phyloP scores from a whole-genome alignment of 1,140 invertebrate species.

The Oryzaephilus surinamensis region DNA sequence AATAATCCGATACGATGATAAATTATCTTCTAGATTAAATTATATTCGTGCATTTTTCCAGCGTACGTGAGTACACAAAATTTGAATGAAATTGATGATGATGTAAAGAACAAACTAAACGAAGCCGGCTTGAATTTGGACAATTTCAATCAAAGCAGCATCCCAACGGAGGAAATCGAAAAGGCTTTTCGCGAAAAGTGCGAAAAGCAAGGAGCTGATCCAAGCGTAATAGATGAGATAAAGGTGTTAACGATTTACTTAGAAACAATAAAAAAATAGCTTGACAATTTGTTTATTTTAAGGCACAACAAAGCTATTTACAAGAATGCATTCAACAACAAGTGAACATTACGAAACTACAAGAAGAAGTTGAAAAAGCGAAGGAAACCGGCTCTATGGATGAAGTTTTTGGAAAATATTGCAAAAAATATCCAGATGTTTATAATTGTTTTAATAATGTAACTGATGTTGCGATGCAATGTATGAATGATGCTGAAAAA shows the following conservation, averaged over 20 bases:
- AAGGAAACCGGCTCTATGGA: slow-evolving; percentile 44
- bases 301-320: slow-evolving; percentile 24
- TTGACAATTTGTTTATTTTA: slow-evolving; percentile 7
- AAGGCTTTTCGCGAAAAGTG: slow-evolving; percentile 24
- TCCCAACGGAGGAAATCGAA: slow-evolving; percentile 17
- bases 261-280: slow-evolving; percentile 1
- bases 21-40: too few relatives aligned
- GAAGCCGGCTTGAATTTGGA: too few relatives aligned
- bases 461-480: slow-evolving; percentile 45
- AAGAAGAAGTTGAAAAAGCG: slow-evolving; percentile 48
- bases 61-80: too few relatives aligned
- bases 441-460: slow-evolving; percentile 51
- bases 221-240: background rate
- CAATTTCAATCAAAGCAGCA: slow-evolving; percentile 14
- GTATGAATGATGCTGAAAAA: slow-evolving; percentile 50
- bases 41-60: too few relatives aligned
- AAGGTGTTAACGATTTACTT: background rate
- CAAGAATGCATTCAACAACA: slow-evolving; percentile 18
- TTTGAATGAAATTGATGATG: too few relatives aligned
- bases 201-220: slow-evolving; percentile 19
- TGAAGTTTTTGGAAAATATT: slow-evolving; percentile 59
- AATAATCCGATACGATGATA: too few relatives aligned
- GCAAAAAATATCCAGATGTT: slow-evolving; percentile 46
- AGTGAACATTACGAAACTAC: slow-evolving; percentile 29
- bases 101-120: too few relatives aligned